Evolutionary conservation across 2,888 invertebrate species (phyloP).

Genomic region (Amphipoea oculea): DNA sequence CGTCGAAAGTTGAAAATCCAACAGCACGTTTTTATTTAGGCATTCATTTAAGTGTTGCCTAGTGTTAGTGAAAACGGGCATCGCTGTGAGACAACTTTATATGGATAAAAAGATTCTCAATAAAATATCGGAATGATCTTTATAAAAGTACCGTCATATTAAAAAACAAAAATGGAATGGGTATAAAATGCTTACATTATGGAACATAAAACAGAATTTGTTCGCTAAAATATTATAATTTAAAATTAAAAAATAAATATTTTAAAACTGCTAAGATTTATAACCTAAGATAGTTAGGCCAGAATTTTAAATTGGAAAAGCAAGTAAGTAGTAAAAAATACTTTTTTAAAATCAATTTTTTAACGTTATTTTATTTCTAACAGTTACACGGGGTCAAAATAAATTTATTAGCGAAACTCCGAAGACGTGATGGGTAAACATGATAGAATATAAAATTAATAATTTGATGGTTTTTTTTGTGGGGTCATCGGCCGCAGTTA

Average conservation of each 20-base stretch:
- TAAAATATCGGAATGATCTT: conserved; percentile 24
- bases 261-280: conserved; percentile 23
- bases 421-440: neutral
- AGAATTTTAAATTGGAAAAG: conserved; percentile 8
- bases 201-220: conserved; percentile 46
- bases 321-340: neutral
- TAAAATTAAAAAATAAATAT: conserved; percentile 51
- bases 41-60: neutral
- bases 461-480: too few relatives aligned
- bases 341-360: conserved; percentile 31
- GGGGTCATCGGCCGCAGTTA: too few relatives aligned
- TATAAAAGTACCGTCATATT: neutral
- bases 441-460: too few relatives aligned
- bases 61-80: neutral
- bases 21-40: neutral
- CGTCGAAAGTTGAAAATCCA: neutral
- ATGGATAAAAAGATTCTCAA: neutral
- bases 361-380: conserved; percentile 37
- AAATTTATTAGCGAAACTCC: neutral
- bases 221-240: conserved; percentile 40
- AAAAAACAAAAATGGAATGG: conserved; percentile 61
- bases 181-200: conserved; percentile 56
- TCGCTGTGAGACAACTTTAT: neutral
- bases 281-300: neutral
- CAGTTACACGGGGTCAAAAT: neutral